These are phyloP conservation scores for Apoda limacodes DNA, from an alignment of 2,888 invertebrate species.

Conservation along the genomic window DNA sequence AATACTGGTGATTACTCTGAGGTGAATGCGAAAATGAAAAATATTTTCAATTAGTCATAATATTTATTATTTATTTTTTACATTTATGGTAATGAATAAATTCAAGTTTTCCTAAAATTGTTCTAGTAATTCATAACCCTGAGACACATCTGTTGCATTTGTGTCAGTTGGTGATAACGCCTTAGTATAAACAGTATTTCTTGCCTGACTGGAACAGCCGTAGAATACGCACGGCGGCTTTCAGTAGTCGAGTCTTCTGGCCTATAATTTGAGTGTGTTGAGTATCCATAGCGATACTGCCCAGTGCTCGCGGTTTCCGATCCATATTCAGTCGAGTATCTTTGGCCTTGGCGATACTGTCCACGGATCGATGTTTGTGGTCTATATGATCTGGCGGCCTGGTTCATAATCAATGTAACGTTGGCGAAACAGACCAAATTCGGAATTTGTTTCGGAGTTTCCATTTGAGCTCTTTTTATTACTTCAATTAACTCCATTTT, in stretches of 20 bases:
- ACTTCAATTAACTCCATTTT: slow-evolving; percentile 26
- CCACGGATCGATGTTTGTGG: slow-evolving; percentile 23
- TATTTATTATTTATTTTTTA: slow-evolving; percentile 21
- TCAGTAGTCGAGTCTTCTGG: slow-evolving; percentile 23
- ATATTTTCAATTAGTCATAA: slow-evolving; percentile 20
- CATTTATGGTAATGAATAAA: slow-evolving; percentile 19
- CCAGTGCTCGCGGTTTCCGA: slow-evolving; percentile 20
- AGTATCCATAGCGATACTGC: slow-evolving; percentile 21
- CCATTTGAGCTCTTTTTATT: slow-evolving; percentile 24
- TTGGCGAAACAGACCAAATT: slow-evolving; percentile 22
- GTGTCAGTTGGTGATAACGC: slow-evolving; percentile 25
- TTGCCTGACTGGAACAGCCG: slow-evolving; percentile 23
- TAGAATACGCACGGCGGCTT: slow-evolving; percentile 20
- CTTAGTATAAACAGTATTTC: slow-evolving; percentile 23
- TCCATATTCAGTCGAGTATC: slow-evolving; percentile 23
- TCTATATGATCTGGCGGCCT: slow-evolving; percentile 25
- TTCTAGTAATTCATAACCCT: slow-evolving; percentile 25
- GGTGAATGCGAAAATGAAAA: slow-evolving; percentile 22
- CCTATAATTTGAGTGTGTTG: slow-evolving; percentile 23
- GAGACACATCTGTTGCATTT: slow-evolving; percentile 25
- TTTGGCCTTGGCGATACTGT: slow-evolving; percentile 23
- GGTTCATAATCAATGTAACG: slow-evolving; percentile 23
- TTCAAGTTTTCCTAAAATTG: slow-evolving; percentile 19
- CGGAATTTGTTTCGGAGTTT: slow-evolving; percentile 21
- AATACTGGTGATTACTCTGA: slow-evolving; percentile 23